Evolutionary conservation across 2,888 invertebrate species (phyloP).

Genomic region (Drosophila prolongata): DNA sequence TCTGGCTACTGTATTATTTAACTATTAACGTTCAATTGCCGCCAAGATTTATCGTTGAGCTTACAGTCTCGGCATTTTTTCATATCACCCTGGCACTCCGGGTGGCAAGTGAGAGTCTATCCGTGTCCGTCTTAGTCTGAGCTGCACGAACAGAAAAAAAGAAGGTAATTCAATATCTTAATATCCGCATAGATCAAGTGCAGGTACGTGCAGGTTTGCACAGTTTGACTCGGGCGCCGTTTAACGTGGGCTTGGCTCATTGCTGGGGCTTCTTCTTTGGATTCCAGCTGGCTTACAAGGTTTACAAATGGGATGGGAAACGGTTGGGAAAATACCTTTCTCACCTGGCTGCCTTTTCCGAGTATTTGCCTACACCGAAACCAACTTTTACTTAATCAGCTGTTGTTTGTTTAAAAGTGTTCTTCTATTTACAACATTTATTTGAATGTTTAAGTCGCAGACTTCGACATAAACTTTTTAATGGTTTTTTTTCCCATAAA

Average conservation of each 20-base stretch:
- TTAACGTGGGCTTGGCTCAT: conserved; percentile 56
- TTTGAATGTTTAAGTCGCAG: too few species aligned
- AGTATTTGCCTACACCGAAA: neutral
- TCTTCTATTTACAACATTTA: neutral
- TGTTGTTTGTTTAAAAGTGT: too few species aligned
- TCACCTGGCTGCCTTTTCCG: neutral
- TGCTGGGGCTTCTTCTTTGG: conserved; percentile 56
- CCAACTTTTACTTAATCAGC: neutral
- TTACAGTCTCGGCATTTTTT: conserved; percentile 51
- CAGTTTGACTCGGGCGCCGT: conserved; percentile 75
- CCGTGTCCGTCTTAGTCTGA: conserved; percentile 52
- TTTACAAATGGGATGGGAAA: conserved; percentile 6
- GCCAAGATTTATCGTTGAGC: conserved; percentile 59
- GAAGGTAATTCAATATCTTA: conserved; percentile 78
- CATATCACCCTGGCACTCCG: conserved; percentile 44
- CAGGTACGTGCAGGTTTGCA: conserved; percentile 77
- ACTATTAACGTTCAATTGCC: conserved; percentile 78
- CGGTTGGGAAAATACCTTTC: conserved; percentile 1
- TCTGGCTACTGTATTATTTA: conserved; percentile 72
- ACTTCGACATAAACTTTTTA: too few species aligned
- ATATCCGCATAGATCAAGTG: conserved; percentile 78
- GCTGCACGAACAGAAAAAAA: conserved; percentile 73
- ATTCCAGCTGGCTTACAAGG: conserved; percentile 13
- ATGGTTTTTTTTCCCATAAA: too few species aligned
- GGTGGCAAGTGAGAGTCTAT: conserved; percentile 30